A percentile compares a stretch with the other conserved stretches of the same genome.
Conservation (phyloP, 1,140 invertebrate species). For the Pogonomyrmex barbatus region DNA sequence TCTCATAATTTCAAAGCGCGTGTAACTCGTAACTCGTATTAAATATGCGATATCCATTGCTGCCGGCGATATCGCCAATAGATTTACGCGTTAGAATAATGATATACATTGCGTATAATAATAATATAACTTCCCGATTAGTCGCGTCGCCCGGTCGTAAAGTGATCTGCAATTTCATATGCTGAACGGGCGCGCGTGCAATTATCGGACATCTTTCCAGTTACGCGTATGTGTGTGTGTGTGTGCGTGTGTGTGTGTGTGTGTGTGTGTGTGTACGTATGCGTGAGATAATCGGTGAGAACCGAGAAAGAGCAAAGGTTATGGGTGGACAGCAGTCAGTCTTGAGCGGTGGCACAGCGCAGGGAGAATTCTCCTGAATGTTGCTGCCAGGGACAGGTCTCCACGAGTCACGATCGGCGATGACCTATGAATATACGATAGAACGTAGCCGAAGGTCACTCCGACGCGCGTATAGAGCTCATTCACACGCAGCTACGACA, state of each 20-base stretch:
- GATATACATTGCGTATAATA: constrained; percentile 61
- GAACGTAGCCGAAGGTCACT: constrained; percentile 50
- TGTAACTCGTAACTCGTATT: not conserved
- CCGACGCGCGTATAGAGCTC: constrained; percentile 47
- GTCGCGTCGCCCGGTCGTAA: constrained; percentile 35
- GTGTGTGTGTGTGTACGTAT: not conserved
- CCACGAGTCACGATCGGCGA: constrained; percentile 63
- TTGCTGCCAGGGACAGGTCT: constrained; percentile 61
- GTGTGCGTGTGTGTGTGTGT: not conserved
- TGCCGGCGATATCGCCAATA: constrained; percentile 39
- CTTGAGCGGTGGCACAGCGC: constrained; percentile 47
- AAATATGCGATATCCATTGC: constrained; percentile 47
- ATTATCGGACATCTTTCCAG: constrained; percentile 50
- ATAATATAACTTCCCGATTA: constrained; percentile 49
- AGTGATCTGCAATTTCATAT: constrained; percentile 56
- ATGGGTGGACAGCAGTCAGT: constrained; percentile 35
- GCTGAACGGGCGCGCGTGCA: constrained; percentile 22
- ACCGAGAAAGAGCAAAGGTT: constrained; percentile 59
- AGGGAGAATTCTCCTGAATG: constrained; percentile 55
- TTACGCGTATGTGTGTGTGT: not conserved
- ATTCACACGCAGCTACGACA: constrained; percentile 58
- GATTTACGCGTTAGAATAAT: constrained; percentile 61
- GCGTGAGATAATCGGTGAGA: constrained; percentile 23
- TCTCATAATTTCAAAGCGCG: not conserved
- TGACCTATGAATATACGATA: constrained; percentile 64